Percentiles rank a stretch among this genome's conserved stretches.
phyloP scores from a whole-genome alignment of 1,140 invertebrate genomes.

The Yoshiicerus persimilis region DNA sequence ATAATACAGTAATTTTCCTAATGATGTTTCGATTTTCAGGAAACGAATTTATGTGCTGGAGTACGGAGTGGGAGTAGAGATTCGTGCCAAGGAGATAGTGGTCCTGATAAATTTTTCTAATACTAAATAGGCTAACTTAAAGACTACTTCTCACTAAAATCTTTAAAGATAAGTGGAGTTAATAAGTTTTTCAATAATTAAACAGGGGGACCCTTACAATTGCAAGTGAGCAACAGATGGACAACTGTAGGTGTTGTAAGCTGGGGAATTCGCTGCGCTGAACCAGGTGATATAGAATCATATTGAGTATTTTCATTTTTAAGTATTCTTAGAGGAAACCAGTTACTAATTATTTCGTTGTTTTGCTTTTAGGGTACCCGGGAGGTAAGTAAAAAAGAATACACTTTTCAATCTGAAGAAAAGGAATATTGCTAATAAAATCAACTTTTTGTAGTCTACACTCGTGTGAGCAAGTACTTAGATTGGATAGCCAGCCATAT shows the following conservation, averaged over 20 bases:
- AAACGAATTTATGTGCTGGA: slow-evolving; percentile 72
- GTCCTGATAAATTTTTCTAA: slow-evolving; percentile 9
- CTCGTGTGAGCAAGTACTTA: slow-evolving; percentile 68
- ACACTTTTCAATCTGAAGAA: too few species aligned
- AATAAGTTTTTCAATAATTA: neutral
- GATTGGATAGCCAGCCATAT: slow-evolving; percentile 64
- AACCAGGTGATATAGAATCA: slow-evolving; percentile 52
- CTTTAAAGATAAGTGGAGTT: neutral
- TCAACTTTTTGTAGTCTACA: slow-evolving; percentile 60
- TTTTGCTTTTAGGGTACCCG: slow-evolving; percentile 59
- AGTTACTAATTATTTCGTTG: neutral
- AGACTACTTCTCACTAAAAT: too few species aligned
- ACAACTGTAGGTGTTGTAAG: slow-evolving; percentile 77
- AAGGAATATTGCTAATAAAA: too few species aligned
- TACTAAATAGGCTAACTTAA: neutral
- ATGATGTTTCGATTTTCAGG: slow-evolving; percentile 54
- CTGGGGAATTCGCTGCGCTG: slow-evolving; percentile 64
- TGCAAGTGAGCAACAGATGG: slow-evolving; percentile 73
- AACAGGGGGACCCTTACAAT: slow-evolving; percentile 73
- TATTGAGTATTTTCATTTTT: neutral
- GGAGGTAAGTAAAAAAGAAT: slow-evolving; percentile 55
- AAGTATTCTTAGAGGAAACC: neutral
- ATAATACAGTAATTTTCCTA: neutral
- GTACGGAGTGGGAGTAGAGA: slow-evolving; percentile 70
- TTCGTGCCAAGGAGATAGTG: slow-evolving; percentile 67